phyloP scores from a whole-genome alignment of 2,888 invertebrate genomes.

The Eupelmus urozonus region DNA sequence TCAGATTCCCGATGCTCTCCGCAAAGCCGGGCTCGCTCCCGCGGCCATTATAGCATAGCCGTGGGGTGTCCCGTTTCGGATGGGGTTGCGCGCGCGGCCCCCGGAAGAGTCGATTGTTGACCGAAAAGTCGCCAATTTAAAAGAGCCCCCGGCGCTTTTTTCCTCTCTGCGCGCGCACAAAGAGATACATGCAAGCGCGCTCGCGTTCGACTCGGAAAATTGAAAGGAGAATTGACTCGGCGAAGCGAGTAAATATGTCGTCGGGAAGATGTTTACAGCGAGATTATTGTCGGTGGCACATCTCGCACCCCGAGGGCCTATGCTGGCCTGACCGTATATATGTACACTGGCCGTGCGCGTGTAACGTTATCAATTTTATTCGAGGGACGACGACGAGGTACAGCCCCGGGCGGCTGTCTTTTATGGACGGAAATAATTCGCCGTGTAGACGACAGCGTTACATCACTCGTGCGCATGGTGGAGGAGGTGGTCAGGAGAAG shows the following conservation, averaged over 20 bases:
- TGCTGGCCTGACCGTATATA: conserved; percentile 62
- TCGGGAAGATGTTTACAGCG: conserved; percentile 77
- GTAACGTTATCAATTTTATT: conserved; percentile 72
- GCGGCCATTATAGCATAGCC: conserved; percentile 73
- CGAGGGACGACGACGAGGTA: conserved; percentile 26
- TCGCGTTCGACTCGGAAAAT: conserved; percentile 63
- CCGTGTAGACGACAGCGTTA: conserved; percentile 55
- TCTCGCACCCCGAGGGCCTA: conserved; percentile 64
- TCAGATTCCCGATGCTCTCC: conserved; percentile 59
- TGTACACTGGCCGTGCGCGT: not conserved
- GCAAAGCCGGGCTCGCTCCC: conserved; percentile 17
- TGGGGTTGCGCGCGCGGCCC: conserved; percentile 67
- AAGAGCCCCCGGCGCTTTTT: conserved; percentile 73
- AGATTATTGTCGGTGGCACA: conserved; percentile 77
- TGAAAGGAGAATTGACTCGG: conserved; percentile 66
- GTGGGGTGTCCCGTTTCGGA: conserved; percentile 69
- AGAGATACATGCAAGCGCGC: conserved; percentile 33
- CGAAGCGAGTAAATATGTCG: conserved; percentile 75
- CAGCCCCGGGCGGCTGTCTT: conserved; percentile 67
- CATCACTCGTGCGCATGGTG: conserved; percentile 44
- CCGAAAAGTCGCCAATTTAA: conserved; percentile 78
- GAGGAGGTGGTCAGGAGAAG: conserved; percentile 32
- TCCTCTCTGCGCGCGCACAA: conserved; percentile 45
- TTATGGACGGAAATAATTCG: conserved; percentile 63
- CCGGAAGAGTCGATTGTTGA: conserved; percentile 77